These are phyloP conservation scores for Meriones unguiculatus DNA, from an alignment of 2,113 vertebrate genomes.

Conservation along the genomic window DNA sequence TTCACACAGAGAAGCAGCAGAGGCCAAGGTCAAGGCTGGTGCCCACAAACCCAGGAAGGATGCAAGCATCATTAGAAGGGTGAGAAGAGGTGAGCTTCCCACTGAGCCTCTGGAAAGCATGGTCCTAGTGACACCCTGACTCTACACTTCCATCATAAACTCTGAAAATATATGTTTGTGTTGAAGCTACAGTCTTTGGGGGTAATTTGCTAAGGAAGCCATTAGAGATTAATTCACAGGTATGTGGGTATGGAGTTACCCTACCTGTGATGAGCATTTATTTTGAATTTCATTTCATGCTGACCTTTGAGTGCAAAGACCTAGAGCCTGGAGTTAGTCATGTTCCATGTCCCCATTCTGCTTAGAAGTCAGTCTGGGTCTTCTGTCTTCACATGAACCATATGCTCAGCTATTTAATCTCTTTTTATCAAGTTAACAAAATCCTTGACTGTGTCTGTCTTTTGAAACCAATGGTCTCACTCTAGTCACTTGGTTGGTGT, in stretches of 20 bases:
- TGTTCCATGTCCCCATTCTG: background rate
- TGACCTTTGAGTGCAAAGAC: background rate
- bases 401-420: background rate
- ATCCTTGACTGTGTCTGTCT: background rate
- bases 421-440: background rate
- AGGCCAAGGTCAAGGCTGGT: background rate
- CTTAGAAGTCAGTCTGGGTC: background rate
- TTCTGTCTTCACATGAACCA: background rate
- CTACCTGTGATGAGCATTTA: background rate
- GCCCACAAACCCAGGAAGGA: background rate
- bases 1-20: background rate
- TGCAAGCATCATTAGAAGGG: background rate
- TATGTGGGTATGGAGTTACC: background rate
- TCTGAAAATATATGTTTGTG: background rate
- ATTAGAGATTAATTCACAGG: background rate
- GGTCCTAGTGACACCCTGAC: background rate
- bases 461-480: background rate
- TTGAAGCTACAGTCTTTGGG: background rate
- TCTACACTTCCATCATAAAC: background rate
- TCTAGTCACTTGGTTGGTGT: background rate
- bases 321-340: background rate
- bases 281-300: conserved; percentile 34
- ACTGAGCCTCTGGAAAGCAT: background rate
- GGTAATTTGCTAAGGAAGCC: background rate
- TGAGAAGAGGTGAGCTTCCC: background rate